Evolutionary conservation across 2,888 invertebrate species (phyloP), one percentile per base, ranked within the genome.

Genomic region (Mesochorus sp.): DNA sequence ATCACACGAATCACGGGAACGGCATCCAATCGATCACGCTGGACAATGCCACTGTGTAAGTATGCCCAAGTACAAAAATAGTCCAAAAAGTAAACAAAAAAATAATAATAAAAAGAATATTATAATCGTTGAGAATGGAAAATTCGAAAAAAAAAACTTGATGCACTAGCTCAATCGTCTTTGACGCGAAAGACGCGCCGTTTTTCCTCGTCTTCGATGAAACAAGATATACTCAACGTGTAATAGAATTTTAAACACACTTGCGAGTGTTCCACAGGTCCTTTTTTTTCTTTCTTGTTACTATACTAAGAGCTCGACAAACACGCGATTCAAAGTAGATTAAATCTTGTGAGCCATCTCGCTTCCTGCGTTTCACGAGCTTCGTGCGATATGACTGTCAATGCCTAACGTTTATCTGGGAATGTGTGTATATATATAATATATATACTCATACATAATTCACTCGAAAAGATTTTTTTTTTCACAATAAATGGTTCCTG

Each of bases 21-120:
- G 89, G 88, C 81, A 89, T 90, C 82, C 89, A 91, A 86, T 87
- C 90, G 66, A 89, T 90, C 81, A 81, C 89, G 68, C 85, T 91
- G 85, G 91, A 91, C 83, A 91, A 91, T 88, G 89, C 89, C 82
- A 89, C 91, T 84, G 90, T 91, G 91, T 91, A 88, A 91, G 91
- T 91, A 91, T 82, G 76, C 74, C 62, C 78, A 79, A 75, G 78
- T 79, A 79, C 78, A 79, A 79, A 78, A 62, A 72, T 64, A 72
- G 64, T 64, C n/a, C n/a, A n/a, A n/a, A n/a, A n/a, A n/a, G n/a
- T n/a, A n/a, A n/a, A n/a, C n/a, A 62, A 53, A 59, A 14, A 53
- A 49, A 42, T n/a, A 28, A n/a, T 14, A 64, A 53, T 53, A 28
- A 47, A 39, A 57, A 39, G 0, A 47, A 66, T 19, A 37, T 55